Percentiles rank a stretch among this genome's conserved stretches.
These are phyloP conservation scores for Protonibea diacanthus DNA, from an alignment of 2,797 vertebrate species.

Conservation along the genomic window DNA sequence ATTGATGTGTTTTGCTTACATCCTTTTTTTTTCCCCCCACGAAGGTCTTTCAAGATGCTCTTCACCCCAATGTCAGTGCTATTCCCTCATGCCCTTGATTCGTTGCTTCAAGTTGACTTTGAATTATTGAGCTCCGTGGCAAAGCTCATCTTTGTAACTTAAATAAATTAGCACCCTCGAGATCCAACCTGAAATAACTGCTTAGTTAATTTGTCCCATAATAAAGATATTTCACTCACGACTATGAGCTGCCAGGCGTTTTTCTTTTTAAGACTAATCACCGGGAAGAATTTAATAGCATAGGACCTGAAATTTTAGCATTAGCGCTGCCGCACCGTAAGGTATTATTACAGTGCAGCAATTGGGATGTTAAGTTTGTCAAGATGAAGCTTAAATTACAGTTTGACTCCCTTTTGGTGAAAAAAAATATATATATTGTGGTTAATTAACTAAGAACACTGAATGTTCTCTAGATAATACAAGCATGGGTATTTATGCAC, in stretches of 20 bases:
- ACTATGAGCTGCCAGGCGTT: slow-evolving; percentile 23
- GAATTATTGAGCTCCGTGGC: slow-evolving; percentile 71
- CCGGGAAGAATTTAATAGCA: slow-evolving; percentile 36
- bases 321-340: slow-evolving; percentile 19
- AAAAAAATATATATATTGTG: slow-evolving; percentile 48
- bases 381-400: slow-evolving; percentile 16
- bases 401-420: slow-evolving; percentile 12
- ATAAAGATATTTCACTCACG: slow-evolving; percentile 52
- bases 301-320: slow-evolving; percentile 15
- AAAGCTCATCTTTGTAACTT: slow-evolving; percentile 71
- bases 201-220: slow-evolving; percentile 61
- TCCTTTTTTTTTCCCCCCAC: slow-evolving; percentile 38
- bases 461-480: slow-evolving; percentile 25
- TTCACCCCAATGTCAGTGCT: slow-evolving; percentile 51
- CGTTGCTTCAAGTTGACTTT: slow-evolving; percentile 67
- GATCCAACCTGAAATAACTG: slow-evolving; percentile 70
- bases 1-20: slow-evolving; percentile 70
- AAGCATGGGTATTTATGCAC: slow-evolving; percentile 18
- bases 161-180: slow-evolving; percentile 68
- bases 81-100: slow-evolving; percentile 60
- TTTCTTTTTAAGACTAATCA: slow-evolving; percentile 41
- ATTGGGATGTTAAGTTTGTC: slow-evolving; percentile 23
- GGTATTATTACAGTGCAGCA: slow-evolving; percentile 29
- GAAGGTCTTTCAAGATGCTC: slow-evolving; percentile 72
- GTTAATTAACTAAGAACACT: slow-evolving; percentile 44